Evolutionary conservation across 2,797 vertebrate genomes (phyloP), one percentile per base, ranked within the genome.

Genomic region (Hypotaenidia philippensis): DNA sequence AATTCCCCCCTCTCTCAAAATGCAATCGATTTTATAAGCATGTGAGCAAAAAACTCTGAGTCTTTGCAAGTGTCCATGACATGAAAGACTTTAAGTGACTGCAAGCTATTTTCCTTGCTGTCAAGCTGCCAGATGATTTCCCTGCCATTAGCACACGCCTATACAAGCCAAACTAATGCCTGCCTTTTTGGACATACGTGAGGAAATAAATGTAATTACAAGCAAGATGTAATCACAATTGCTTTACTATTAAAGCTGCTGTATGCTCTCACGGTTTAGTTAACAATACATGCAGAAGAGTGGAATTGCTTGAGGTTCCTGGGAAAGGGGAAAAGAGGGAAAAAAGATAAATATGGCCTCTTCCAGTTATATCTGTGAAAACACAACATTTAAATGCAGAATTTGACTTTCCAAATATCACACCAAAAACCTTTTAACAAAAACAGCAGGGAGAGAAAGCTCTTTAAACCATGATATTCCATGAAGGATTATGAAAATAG

Each of bases 401-500:
- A 98, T 98, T 98, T 98, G 97, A 97, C 97, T 98, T 97, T 95
- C 96, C 96, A 98, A 97, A 98, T 97, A 97, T 96, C 64, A 93
- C 94, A 97, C 96, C 96, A 97, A 97, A 98, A 98, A 98, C 97
- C 98, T 98, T 98, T 98, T 98, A 98, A 97, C 97, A 97, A 97
- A 98, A 98, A 98, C 98, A 98, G 98, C 98, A 97, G 98, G 97
- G 94, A 98, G 96, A 98, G 94, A 98, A 98, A 97, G 97, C 97
- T 97, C 95, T 98, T 98, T 96, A 98, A 98, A 97, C 97, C 98
- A 97, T 97, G 97, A 97, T 98, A 98, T 96, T 97, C 98, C 97
- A 97, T 97, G 97, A 98, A 98, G 98, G 98, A 98, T 98, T 98
- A 98, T 98, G 97, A 98, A 98, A 98, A 98, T 97, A 98, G 97